Conservation (phyloP, 2,113 vertebrate species). For the Chloroceryle aenea region DNA sequence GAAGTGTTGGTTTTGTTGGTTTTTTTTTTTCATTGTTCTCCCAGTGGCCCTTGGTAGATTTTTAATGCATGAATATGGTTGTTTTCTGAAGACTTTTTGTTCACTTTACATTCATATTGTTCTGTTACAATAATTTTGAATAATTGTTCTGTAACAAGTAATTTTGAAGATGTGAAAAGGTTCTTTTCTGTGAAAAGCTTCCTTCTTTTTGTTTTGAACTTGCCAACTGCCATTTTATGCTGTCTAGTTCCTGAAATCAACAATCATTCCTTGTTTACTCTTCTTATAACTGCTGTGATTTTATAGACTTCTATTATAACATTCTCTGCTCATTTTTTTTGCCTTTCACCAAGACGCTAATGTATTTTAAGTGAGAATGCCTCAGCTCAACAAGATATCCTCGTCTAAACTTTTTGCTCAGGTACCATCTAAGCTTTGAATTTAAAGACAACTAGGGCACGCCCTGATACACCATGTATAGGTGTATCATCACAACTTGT, state of each 20-base stretch:
- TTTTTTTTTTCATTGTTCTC: not conserved
- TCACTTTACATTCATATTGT: not conserved
- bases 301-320: not conserved
- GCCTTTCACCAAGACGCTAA: not conserved
- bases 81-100: not conserved
- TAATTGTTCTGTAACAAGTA: not conserved
- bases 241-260: not conserved
- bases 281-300: not conserved
- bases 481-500: not conserved
- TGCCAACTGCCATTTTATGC: not conserved
- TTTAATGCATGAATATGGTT: not conserved
- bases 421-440: not conserved
- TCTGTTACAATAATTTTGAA: not conserved
- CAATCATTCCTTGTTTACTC: not conserved
- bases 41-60: not conserved
- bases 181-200: not conserved
- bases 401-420: not conserved
- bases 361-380: not conserved
- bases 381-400: not conserved
- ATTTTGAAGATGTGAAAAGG: not conserved
- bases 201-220: not conserved
- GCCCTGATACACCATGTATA: not conserved
- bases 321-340: not conserved
- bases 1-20: accelerated
- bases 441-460: not conserved